Base-by-base conservation (phyloP, 1,140 invertebrate species). In the Trigoniulus corallinus region DNA sequence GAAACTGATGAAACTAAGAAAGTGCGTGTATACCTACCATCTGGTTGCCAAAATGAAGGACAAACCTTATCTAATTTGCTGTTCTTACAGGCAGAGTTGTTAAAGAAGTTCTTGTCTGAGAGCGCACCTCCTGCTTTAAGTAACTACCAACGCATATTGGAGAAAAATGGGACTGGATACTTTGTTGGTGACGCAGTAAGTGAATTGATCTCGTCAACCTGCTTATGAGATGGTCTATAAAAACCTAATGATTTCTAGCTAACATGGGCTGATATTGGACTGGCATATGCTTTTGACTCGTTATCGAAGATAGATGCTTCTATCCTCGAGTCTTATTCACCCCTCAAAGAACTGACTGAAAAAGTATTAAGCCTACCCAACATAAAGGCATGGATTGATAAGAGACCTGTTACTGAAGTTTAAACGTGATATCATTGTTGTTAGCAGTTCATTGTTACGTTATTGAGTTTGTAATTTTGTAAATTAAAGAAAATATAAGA, bases 371-470 rank as follows among this genome's bases (percentile, higher is more conserved):
- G 40, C 1, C 15, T 57, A n/a, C 57, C 57, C 4, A 40, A 41
- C 37, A 57, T 59, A 24, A 59, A 59, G 46, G 22, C 51, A 13
- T 59, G 55, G 54, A 37, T 59, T 12, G 54, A 39, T 12, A 53
- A 52, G n/a, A 37, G 58, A 25, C 57, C 58, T 23, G 43, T 26
- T 13, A 58, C 57, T 1, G 20, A 52, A 18, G 52, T 53, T 15
- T 57, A 47, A 49, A 49, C 24, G 7, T 3, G 44, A 12, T 25
- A 46, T 24, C 4, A 34, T 34, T 7, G 29, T n/a, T n/a, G n/a
- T n/a, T n/a, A n/a, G n/a, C n/a, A n/a, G n/a, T n/a, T n/a, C n/a
- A n/a, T n/a, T n/a, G n/a, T n/a, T n/a, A n/a, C n/a, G n/a, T n/a
- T n/a, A n/a, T n/a, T n/a, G n/a, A n/a, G n/a, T n/a, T n/a, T n/a